Evolutionary conservation across 1,140 invertebrate species (phyloP).

Genomic region (Sinella curviseta): DNA sequence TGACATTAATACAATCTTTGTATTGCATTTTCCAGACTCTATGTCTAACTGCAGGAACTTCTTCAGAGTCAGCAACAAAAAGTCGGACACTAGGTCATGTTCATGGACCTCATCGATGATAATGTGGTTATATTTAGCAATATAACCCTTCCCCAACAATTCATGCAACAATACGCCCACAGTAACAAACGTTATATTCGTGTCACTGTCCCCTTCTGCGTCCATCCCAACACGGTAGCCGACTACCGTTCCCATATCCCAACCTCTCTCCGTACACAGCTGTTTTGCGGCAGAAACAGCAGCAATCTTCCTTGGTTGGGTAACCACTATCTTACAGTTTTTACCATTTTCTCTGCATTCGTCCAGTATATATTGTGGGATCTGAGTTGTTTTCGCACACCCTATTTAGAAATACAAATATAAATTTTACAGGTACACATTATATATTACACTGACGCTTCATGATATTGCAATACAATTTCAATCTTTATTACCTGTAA

Average conservation of each 20-base stretch:
- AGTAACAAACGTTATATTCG: slow-evolving; percentile 82
- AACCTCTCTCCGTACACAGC: slow-evolving; percentile 80
- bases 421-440: no score
- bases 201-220: slow-evolving; percentile 69
- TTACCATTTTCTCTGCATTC: slow-evolving; percentile 57
- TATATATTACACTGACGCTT: no score
- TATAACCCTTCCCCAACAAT: slow-evolving; percentile 62
- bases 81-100: slow-evolving; percentile 86
- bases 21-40: slow-evolving; percentile 29
- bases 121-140: slow-evolving; percentile 77
- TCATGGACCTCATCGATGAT: slow-evolving; percentile 96
- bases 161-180: slow-evolving; percentile 69
- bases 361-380: slow-evolving; percentile 91
- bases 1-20: slow-evolving; percentile 63
- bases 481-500: no score
- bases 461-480: no score
- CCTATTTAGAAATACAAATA: no score
- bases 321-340: slow-evolving; percentile 81
- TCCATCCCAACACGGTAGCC: slow-evolving; percentile 87
- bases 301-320: slow-evolving; percentile 87
- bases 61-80: no score
- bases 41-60: slow-evolving; percentile 55
- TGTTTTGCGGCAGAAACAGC: slow-evolving; percentile 88
- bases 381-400: no score
- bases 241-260: slow-evolving; percentile 78